Evolutionary conservation across 2,888 invertebrate genomes (phyloP), one percentile per base, ranked within the genome.

Genomic region (Cotesia congregata): DNA sequence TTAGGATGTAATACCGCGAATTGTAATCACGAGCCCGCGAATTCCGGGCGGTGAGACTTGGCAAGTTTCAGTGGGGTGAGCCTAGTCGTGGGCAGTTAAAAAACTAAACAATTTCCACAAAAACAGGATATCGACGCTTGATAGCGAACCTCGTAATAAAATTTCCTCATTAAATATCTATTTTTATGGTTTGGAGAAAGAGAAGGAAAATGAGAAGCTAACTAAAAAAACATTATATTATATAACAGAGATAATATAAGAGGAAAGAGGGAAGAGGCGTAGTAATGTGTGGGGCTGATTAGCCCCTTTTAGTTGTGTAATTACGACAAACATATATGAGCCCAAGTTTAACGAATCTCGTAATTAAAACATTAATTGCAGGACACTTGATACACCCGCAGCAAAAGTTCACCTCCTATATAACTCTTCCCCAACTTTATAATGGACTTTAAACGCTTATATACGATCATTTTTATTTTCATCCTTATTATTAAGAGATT

Each of bases 391-490:
- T 50, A 50, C 12, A 50, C 50, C 50, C 50, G 1, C 50, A 50
- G 50, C 50, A 50, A 50, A 50, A 50, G 50, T 50, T 50, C 50
- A 9, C 50, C 50, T 12, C 12, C 12, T 12, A 30, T 30, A 30
- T 30, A 50, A 50, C 50, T 50, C 50, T 50, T 50, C 9, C 7
- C 12, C 7, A 50, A 50, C 50, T 50, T 50, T 50, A 50, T 50
- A 50, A 50, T 50, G 12, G 50, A 83, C 76, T 84, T 81, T 80
- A 72, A n/a, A 75, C 72, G 70, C 41, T 69, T 67, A 65, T 67
- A 65, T 30, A 30, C 30, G 30, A 30, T 30, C 30, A 30, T 30
- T 30, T 30, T 30, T 30, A 30, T 30, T 30, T 30, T 30, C 30
- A 30, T 30, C 30, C 30, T 30, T 30, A 30, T 30, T 30, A 30